Percentiles rank a stretch among this genome's conserved stretches.
phyloP scores from a whole-genome alignment of 2,797 vertebrate genomes.

The Rhinella marina region DNA sequence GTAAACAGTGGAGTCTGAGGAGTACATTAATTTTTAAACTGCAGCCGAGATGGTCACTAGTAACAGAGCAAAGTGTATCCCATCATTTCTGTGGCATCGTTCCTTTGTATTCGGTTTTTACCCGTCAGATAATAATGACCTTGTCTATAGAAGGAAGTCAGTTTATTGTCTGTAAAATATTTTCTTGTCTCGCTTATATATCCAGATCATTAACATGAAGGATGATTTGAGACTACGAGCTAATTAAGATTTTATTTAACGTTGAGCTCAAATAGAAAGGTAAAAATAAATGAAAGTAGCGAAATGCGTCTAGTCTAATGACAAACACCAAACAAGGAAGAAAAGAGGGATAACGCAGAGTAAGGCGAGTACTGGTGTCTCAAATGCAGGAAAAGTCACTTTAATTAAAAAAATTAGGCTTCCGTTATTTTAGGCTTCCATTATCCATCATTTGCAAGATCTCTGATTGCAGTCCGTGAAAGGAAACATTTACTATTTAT shows the following conservation, averaged over 20 bases:
- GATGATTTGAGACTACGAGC: conserved; percentile 24
- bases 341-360: neutral
- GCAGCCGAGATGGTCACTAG: conserved; percentile 41
- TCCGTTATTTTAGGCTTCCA: too few species aligned
- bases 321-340: neutral
- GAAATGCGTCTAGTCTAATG: neutral
- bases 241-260: conserved; percentile 41
- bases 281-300: conserved; percentile 32
- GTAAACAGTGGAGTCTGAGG: conserved; percentile 52
- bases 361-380: neutral
- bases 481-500: neutral
- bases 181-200: conserved; percentile 25
- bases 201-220: conserved; percentile 33
- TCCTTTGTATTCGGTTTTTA: conserved; percentile 32
- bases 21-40: conserved; percentile 54
- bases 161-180: conserved; percentile 39
- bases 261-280: conserved; percentile 26
- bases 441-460: too few species aligned
- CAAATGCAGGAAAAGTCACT: neutral
- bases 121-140: conserved; percentile 33
- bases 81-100: conserved; percentile 10
- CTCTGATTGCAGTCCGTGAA: neutral
- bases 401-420: neutral
- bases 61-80: conserved; percentile 45
- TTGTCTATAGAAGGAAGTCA: conserved; percentile 21